Conservation (phyloP, 2,888 invertebrate species). For the Junonia oenone region DNA sequence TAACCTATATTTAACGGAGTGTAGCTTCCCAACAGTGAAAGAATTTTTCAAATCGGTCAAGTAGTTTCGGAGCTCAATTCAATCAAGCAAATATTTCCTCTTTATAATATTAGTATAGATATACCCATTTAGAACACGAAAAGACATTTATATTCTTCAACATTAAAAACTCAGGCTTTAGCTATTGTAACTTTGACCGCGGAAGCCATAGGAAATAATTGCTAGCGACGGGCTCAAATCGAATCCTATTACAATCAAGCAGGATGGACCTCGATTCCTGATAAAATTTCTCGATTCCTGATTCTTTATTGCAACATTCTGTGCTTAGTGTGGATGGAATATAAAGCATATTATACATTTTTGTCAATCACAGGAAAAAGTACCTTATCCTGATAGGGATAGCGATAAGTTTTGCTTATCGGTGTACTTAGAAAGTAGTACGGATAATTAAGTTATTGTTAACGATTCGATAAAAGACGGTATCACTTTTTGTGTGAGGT, state of each 20-base stretch:
- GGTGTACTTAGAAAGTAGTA: not conserved
- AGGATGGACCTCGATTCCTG: not conserved
- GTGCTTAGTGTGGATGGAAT: not conserved
- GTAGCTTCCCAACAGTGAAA: too few relatives aligned
- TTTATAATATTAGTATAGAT: too few relatives aligned
- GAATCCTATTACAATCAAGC: slow-evolving; percentile 2
- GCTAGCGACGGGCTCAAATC: not conserved
- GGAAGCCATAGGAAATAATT: slow-evolving; percentile 3
- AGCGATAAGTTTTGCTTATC: not conserved
- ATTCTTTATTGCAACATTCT: slow-evolving; percentile 3
- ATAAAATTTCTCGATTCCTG: slow-evolving; percentile 1
- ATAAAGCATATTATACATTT: not conserved
- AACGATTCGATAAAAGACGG: not conserved
- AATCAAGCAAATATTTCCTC: too few relatives aligned
- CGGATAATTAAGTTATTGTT: not conserved
- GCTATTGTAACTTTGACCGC: not conserved
- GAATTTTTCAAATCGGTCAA: too few relatives aligned
- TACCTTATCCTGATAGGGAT: not conserved
- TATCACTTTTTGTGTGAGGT: not conserved
- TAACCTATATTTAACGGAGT: too few relatives aligned
- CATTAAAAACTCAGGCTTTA: too few relatives aligned
- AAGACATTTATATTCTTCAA: too few relatives aligned
- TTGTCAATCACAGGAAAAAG: not conserved
- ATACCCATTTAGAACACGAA: too few relatives aligned
- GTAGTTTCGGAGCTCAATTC: too few relatives aligned